A percentile compares a stretch with the other conserved stretches of the same genome.
Conservation (phyloP, 2,888 invertebrate species). For the Rotaria socialis region DNA sequence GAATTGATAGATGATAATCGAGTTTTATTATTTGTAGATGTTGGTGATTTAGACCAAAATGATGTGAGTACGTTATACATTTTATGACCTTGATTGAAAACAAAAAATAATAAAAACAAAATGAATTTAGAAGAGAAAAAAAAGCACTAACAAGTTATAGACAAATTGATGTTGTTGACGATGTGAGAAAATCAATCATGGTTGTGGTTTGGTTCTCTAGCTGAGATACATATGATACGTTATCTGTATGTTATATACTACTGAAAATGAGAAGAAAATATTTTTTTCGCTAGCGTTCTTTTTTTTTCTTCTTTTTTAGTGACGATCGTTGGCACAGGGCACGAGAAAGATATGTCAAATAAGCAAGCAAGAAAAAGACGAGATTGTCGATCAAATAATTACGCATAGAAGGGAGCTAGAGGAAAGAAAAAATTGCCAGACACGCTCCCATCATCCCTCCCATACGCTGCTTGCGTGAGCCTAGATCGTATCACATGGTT, state of each 20-base stretch:
- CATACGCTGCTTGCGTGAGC: neutral
- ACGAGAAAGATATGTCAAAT: neutral
- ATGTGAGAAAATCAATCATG: neutral
- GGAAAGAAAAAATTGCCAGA: neutral
- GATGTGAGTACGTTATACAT: neutral
- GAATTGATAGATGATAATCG: neutral
- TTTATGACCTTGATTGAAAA: neutral
- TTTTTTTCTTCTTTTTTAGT: neutral
- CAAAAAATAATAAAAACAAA: neutral
- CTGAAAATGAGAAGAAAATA: neutral
- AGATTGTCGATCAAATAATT: conserved; percentile 13
- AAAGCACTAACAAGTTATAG: neutral
- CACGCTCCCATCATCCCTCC: neutral
- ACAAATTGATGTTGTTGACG: neutral
- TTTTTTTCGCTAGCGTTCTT: neutral
- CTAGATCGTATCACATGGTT: neutral
- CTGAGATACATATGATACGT: neutral
- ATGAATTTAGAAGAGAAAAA: neutral
- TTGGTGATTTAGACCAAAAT: neutral
- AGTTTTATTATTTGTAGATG: conserved; percentile 5
- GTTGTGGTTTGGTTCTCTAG: neutral
- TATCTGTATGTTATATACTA: neutral
- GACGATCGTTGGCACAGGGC: neutral
- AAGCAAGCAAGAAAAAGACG: neutral
- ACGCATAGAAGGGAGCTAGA: neutral